Evolutionary conservation across 2,888 invertebrate genomes (phyloP), one percentile per base, ranked within the genome.

Genomic region (Ashinkailepas kermadecensis): DNA sequence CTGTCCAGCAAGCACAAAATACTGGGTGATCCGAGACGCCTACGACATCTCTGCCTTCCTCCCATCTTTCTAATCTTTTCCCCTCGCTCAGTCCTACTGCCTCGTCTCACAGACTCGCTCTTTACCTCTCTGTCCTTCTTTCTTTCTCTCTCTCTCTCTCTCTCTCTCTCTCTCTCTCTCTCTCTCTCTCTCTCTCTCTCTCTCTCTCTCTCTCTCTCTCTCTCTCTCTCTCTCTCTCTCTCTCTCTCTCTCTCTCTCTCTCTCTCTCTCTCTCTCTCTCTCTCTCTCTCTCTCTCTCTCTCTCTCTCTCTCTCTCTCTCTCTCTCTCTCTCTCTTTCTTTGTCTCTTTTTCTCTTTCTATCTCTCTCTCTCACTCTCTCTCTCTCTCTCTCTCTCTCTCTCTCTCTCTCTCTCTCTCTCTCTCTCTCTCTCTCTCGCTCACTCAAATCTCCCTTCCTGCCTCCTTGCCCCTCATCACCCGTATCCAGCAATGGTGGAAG

Each of bases 201-300:
- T 80, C 39, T 39, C 39, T 39, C 39, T 39, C 4, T 39, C 39
- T 39, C 39, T 39, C 39, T 39, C 39, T 39, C 2, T 39, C 39
- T 39, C 58, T 80, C 57, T 15, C n/a, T 12, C 58, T 21, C 58
- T 58, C 58, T 11, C 12, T 57, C 58, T 80, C 58, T n/a, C 11
- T n/a, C 13, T 59, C 18, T 13, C 23, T 80, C 80, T 80, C 80
- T 10, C 64, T n/a, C 7, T 8, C 0, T n/a, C n/a, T 23, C 25
- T 25, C 23, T 25, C 12, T 58, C 11, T 58, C 80, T 56, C 80
- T 21, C 59, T 18, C 23, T 21, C 13, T 21, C 58, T 56, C 23
- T 59, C 59, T 21, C 80, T 23, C 58, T 13, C 59, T 80, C 80
- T 80, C 57, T 9, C 80, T 15, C 58, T 80, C 80, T 57, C 80